Evolutionary conservation across 2,797 vertebrate species (phyloP).

Genomic region (Gila robusta): DNA sequence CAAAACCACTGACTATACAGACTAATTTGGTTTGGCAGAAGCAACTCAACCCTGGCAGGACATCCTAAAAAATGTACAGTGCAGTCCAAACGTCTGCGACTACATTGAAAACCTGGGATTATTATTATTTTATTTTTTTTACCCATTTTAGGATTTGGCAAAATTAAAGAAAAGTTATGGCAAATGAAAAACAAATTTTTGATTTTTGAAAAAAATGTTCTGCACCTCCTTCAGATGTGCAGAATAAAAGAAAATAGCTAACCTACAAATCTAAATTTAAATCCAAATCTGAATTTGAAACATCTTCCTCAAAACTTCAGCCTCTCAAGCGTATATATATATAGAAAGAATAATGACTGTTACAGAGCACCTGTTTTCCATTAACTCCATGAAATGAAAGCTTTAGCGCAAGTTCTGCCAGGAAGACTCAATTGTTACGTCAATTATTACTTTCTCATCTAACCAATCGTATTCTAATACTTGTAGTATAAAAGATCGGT

Average conservation of each 20-base stretch:
- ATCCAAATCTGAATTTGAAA: neutral
- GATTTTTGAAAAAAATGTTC: too few species aligned
- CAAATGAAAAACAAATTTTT: neutral
- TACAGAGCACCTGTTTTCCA: slow-evolving; percentile 4
- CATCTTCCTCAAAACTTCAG: neutral
- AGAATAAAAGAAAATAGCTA: too few species aligned
- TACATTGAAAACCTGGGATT: neutral
- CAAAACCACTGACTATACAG: slow-evolving; percentile 1
- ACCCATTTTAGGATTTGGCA: neutral
- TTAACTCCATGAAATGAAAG: slow-evolving; percentile 16
- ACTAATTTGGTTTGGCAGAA: slow-evolving; percentile 21
- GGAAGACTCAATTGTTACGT: too few species aligned
- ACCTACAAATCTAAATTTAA: too few species aligned
- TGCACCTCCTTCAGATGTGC: too few species aligned
- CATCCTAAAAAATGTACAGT: neutral
- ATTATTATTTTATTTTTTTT: neutral
- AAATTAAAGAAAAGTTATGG: neutral
- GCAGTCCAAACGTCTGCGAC: neutral
- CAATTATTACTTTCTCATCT: too few species aligned
- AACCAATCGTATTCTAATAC: too few species aligned
- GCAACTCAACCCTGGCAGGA: slow-evolving; percentile 14
- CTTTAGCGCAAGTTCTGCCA: too few species aligned
- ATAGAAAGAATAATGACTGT: neutral
- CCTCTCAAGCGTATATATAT: neutral
- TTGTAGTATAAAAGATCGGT: too few species aligned